phyloP scores from a whole-genome alignment of 2,888 invertebrate species.

The Brachypterus glaber region DNA sequence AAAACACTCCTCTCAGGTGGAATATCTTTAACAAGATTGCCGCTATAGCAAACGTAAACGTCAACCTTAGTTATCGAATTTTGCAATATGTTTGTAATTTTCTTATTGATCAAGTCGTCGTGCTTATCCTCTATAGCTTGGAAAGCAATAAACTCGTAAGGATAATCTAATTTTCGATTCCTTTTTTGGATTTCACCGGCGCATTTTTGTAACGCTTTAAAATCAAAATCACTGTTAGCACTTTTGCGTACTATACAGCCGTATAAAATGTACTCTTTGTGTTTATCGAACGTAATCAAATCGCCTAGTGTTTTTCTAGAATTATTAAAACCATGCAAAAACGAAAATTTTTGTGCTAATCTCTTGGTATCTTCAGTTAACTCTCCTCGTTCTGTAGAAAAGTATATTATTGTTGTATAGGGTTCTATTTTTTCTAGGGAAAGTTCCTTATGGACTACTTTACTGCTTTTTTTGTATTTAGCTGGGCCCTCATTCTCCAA shows the following conservation, averaged over 20 bases:
- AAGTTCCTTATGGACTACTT: slow-evolving; percentile 21
- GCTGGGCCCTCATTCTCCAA: slow-evolving; percentile 9
- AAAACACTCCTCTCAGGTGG: too few relatives aligned
- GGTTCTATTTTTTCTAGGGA: slow-evolving; percentile 28
- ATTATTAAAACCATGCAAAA: slow-evolving; percentile 25
- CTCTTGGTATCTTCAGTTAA: slow-evolving; percentile 26
- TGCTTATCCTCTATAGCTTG: not conserved
- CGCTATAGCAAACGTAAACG: not conserved
- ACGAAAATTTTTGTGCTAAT: slow-evolving; percentile 30
- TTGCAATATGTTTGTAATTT: not conserved
- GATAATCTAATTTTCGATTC: slow-evolving; percentile 16
- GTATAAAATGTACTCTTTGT: slow-evolving; percentile 24
- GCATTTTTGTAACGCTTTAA: slow-evolving; percentile 21
- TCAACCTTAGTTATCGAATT: not conserved
- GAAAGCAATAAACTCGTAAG: slow-evolving; percentile 12
- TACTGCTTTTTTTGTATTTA: slow-evolving; percentile 21
- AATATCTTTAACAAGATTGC: not conserved
- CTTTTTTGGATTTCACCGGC: slow-evolving; percentile 19
- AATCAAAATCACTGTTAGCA: slow-evolving; percentile 19
- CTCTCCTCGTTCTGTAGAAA: slow-evolving; percentile 29
- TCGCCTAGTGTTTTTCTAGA: slow-evolving; percentile 24
- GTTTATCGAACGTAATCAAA: slow-evolving; percentile 20
- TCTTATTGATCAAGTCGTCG: not conserved
- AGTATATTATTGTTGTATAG: slow-evolving; percentile 33
- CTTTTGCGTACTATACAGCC: slow-evolving; percentile 27